Percentiles rank a stretch among this genome's conserved stretches.
Evolutionary conservation across 2,797 vertebrate genomes (phyloP).

Genomic region (Podargus strigoides): DNA sequence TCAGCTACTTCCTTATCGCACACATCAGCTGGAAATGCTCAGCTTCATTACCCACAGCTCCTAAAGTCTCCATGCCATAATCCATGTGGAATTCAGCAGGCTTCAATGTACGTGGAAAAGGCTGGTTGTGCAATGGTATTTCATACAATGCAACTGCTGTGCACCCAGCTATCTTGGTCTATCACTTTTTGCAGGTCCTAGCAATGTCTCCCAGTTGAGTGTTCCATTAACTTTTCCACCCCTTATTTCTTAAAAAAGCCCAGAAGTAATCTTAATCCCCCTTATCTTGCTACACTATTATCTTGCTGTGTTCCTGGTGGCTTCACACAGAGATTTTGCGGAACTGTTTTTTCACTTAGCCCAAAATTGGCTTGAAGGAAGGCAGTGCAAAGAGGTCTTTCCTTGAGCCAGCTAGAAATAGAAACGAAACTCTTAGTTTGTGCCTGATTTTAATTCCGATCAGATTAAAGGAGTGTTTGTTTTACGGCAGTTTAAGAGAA

Average conservation of each 20-base stretch:
- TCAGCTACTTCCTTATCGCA: not conserved
- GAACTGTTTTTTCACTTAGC: constrained; percentile 28
- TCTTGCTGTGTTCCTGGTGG: constrained; percentile 4
- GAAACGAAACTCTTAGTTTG: not conserved
- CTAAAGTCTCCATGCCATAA: not conserved
- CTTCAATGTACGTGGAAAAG: not conserved
- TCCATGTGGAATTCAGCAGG: not conserved
- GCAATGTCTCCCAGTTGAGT: not conserved
- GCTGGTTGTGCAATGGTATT: not conserved
- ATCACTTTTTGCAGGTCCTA: constrained; percentile 13
- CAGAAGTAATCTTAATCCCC: constrained; percentile 35
- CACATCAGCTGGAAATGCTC: not conserved
- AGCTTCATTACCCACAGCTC: not conserved
- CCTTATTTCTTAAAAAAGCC: constrained; percentile 11
- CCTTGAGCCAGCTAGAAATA: not conserved
- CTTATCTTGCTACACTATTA: constrained; percentile 48
- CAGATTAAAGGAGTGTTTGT: not conserved
- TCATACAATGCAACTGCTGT: not conserved
- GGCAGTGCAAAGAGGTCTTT: not conserved
- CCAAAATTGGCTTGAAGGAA: not conserved
- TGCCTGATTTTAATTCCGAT: not conserved
- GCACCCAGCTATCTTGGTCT: not conserved
- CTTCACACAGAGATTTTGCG: constrained; percentile 14
- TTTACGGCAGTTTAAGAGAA: not conserved
- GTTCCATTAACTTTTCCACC: constrained; percentile 63